A percentile compares a stretch with the other conserved stretches of the same genome.
These are phyloP conservation scores for Notamacropus eugenii DNA, from an alignment of 2,797 vertebrate species.

Conservation along the genomic window DNA sequence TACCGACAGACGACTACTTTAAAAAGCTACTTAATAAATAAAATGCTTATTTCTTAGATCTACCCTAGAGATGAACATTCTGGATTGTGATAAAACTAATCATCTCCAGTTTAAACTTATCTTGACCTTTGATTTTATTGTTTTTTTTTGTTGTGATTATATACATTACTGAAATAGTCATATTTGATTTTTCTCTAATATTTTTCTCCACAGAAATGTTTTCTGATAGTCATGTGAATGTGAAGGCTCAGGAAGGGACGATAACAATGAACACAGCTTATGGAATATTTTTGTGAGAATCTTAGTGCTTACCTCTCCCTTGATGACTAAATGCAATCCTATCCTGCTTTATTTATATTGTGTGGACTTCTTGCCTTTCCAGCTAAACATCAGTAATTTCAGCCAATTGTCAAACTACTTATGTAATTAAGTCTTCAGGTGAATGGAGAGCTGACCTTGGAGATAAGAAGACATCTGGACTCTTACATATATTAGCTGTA, in stretches of 20 bases:
- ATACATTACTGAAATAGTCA: background rate
- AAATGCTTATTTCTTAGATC: background rate
- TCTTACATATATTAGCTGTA: too few relatives aligned
- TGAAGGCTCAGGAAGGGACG: background rate
- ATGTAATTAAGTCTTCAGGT: too few relatives aligned
- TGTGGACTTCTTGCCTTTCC: too few relatives aligned
- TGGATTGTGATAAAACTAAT: background rate
- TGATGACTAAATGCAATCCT: too few relatives aligned
- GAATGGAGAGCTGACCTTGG: too few relatives aligned
- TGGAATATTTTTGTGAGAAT: background rate
- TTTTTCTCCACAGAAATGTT: too few relatives aligned
- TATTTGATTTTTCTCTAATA: too few relatives aligned
- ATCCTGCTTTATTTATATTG: too few relatives aligned
- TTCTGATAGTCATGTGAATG: too few relatives aligned
- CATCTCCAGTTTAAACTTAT: background rate
- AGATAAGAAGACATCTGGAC: too few relatives aligned
- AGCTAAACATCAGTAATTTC: too few relatives aligned
- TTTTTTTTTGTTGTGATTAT: background rate
- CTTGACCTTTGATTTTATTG: background rate
- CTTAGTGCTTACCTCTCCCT: background rate
- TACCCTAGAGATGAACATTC: background rate
- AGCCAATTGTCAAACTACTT: too few relatives aligned
- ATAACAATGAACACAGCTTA: background rate
- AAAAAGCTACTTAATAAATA: background rate
- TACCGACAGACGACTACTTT: background rate